These are phyloP conservation scores for Eupleurogrammus muticus DNA, from an alignment of 2,797 vertebrate genomes.

Conservation along the genomic window DNA sequence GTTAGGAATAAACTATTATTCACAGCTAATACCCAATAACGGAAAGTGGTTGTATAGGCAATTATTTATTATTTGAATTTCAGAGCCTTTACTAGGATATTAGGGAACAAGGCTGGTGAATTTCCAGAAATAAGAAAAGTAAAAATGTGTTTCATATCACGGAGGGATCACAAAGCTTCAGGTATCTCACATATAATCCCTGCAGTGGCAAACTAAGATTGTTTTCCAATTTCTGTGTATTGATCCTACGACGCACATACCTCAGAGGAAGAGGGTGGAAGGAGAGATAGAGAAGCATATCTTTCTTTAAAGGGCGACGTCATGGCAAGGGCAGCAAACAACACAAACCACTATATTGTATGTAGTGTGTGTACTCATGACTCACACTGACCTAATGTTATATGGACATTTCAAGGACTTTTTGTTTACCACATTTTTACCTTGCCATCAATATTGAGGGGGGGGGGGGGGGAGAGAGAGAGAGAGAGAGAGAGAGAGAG, in stretches of 20 bases:
- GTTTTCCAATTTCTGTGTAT: slow-evolving; percentile 44
- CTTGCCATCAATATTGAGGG: slow-evolving; percentile 67
- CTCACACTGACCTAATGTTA: slow-evolving; percentile 27
- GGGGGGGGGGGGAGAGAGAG: slow-evolving; percentile 2
- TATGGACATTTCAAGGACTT: slow-evolving; percentile 74
- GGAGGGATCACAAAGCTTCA: neutral
- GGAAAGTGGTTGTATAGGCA: neutral
- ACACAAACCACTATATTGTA: neutral
- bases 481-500: slow-evolving; percentile 1
- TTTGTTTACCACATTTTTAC: slow-evolving; percentile 68
- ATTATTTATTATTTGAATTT: neutral
- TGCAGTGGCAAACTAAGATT: slow-evolving; percentile 6
- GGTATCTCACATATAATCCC: slow-evolving; percentile 1
- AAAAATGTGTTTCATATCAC: neutral
- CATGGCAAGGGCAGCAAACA: neutral
- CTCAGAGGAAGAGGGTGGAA: neutral
- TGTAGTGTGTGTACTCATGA: neutral
- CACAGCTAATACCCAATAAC: too few relatives aligned
- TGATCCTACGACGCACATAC: slow-evolving; percentile 27
- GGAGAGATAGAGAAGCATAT: neutral
- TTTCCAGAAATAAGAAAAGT: neutral
- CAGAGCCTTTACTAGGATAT: neutral
- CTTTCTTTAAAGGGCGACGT: slow-evolving; percentile 12
- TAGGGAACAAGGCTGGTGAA: neutral
- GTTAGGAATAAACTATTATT: too few relatives aligned